These are phyloP conservation scores for Coelogynopora nodosa DNA, from an alignment of 2,888 invertebrate genomes.

Conservation along the genomic window DNA sequence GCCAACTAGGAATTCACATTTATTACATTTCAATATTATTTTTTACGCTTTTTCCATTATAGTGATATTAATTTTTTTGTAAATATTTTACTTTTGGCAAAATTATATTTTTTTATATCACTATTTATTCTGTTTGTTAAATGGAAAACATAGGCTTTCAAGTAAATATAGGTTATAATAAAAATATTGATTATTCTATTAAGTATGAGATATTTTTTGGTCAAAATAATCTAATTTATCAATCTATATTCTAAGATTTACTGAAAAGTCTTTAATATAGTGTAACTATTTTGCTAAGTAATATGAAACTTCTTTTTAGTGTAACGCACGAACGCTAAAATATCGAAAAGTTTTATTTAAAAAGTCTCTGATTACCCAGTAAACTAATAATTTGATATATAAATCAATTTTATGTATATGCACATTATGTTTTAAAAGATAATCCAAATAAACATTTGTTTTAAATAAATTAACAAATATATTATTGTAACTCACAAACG, in stretches of 20 bases:
- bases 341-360: not conserved
- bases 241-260: not conserved
- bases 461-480: conserved; percentile 24
- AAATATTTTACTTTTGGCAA: not conserved
- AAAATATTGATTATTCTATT: not conserved
- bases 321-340: not conserved
- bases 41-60: not conserved
- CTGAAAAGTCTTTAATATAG: not conserved
- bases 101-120: not conserved
- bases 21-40: not conserved
- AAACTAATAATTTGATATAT: not conserved
- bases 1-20: not conserved
- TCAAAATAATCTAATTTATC: not conserved
- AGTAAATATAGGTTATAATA: not conserved
- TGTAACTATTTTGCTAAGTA: not conserved
- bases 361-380: conserved; percentile 21
- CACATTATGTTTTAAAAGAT: conserved; percentile 24
- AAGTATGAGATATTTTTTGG: not conserved
- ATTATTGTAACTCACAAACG: conserved; percentile 23
- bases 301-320: not conserved
- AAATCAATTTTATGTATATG: not conserved
- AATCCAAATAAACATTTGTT: conserved; percentile 22
- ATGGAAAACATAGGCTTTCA: not conserved
- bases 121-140: not conserved
- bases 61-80: not conserved